Evolutionary conservation across 2,888 invertebrate genomes (phyloP).

Genomic region (Spialia ferax): DNA sequence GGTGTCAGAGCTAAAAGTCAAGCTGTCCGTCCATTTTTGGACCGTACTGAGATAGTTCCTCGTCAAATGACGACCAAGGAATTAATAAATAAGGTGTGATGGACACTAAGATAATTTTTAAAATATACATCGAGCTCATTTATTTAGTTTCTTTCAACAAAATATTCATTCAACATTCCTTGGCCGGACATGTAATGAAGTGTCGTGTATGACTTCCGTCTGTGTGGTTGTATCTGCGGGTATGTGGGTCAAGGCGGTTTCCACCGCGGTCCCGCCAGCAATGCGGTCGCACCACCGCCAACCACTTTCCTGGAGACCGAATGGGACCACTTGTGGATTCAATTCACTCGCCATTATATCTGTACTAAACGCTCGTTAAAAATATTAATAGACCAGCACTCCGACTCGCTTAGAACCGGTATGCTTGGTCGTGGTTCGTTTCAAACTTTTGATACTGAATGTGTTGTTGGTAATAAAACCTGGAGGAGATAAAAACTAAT

Average conservation of each 20-base stretch:
- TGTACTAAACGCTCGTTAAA: constrained; percentile 16
- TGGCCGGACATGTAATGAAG: neutral
- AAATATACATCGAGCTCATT: no score
- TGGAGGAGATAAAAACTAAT: neutral
- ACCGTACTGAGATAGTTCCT: no score
- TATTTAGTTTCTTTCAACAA: no score
- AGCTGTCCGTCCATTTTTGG: no score
- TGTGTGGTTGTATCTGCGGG: neutral
- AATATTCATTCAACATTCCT: neutral
- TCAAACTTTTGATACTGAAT: neutral
- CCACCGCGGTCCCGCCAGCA: constrained; percentile 1
- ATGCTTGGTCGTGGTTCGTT: neutral
- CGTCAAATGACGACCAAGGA: no score
- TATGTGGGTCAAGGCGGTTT: constrained; percentile 7
- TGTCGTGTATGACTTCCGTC: neutral
- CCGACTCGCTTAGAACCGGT: constrained; percentile 2
- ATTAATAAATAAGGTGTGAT: no score
- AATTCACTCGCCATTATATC: constrained; percentile 19
- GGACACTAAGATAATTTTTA: no score
- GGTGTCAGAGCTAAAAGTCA: no score
- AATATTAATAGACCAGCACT: constrained; percentile 25
- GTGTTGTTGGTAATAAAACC: neutral
- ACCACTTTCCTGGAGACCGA: constrained; percentile 25
- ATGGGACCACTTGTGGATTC: constrained; percentile 20
- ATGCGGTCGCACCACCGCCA: constrained; percentile 25